Evolutionary conservation across 2,797 vertebrate species (phyloP), one percentile per base, ranked within the genome.

Genomic region (Linurgus olivaceus): DNA sequence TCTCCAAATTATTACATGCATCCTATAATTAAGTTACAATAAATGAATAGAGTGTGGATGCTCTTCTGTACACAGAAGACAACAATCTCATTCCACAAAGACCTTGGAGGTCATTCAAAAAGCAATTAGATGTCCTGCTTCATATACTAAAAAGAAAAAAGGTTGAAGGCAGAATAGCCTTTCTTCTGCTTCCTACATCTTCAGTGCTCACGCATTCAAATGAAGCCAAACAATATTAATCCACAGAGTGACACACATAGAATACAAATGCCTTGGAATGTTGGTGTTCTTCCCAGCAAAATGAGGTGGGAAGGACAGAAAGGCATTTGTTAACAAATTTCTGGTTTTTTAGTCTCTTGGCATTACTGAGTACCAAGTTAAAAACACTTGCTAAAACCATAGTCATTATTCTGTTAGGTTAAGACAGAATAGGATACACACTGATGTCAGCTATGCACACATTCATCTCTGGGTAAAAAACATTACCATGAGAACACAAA

Each of bases 21-120:
- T 97, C 94, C 90, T 97, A 97, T 98, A 98, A 98, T 98, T 98
- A 98, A 97, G 96, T 98, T 98, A 97, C 97, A 98, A 97, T 96
- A 97, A 97, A 96, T 88, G 96, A 97, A 98, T 97, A 97, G 97
- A 98, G 96, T 97, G 96, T 96, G 97, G 96, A 97, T 97, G 97
- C 86, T 97, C 94, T 97, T 96, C 89, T 97, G 92, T 91, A 96
- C 91, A 96, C 96, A 95, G 94, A 98, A 98, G 97, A 98, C 97
- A 98, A 98, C 97, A 98, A 97, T 96, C 97, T 98, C 97, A 98
- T 98, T 98, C 97, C 90, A 93, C 90, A 92, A 96, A 97, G 98
- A 98, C 97, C 97, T 97, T 95, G 88, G 91, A 98, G 97, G 97
- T 98, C 97, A 98, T 96, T 96, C 94, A 97, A 96, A 96, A 98